These are phyloP conservation scores for Telenomus remus DNA, from an alignment of 1,140 invertebrate species.

Conservation along the genomic window DNA sequence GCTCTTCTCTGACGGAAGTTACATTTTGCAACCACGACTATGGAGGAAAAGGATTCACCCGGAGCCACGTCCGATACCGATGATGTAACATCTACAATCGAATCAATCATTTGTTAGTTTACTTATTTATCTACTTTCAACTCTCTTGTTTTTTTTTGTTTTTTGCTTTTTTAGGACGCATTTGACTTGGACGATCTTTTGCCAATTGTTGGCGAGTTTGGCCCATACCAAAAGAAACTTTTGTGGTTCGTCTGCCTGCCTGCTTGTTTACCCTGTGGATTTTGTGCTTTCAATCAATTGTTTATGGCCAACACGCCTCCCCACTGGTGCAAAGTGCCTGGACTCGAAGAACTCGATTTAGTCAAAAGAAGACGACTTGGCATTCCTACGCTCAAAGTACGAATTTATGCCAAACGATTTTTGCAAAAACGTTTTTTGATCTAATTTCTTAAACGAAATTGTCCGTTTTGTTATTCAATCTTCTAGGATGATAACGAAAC, in stretches of 20 bases:
- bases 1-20: neutral
- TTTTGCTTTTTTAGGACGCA: slow-evolving; percentile 69
- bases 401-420: neutral
- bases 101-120: too few relatives aligned
- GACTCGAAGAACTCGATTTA: slow-evolving; percentile 75
- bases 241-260: slow-evolving; percentile 91
- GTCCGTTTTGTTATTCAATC: too few relatives aligned
- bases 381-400: slow-evolving; percentile 77
- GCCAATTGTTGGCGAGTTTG: slow-evolving; percentile 90
- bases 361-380: slow-evolving; percentile 79
- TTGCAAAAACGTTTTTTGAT: too few relatives aligned
- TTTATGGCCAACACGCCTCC: slow-evolving; percentile 89
- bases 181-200: slow-evolving; percentile 89
- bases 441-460: too few relatives aligned
- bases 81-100: slow-evolving; percentile 55
- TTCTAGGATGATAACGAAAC: slow-evolving; percentile 70
- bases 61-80: slow-evolving; percentile 30
- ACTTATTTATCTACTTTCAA: too few relatives aligned
- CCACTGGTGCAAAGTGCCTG: slow-evolving; percentile 87
- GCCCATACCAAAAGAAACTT: slow-evolving; percentile 88
- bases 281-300: slow-evolving; percentile 92
- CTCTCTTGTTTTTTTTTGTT: too few relatives aligned
- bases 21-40: slow-evolving; percentile 23
- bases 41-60: slow-evolving; percentile 59
- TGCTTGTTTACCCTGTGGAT: slow-evolving; percentile 90